These are phyloP conservation scores for Agelaius tricolor DNA, from an alignment of 2,113 vertebrate genomes.

Conservation along the genomic window DNA sequence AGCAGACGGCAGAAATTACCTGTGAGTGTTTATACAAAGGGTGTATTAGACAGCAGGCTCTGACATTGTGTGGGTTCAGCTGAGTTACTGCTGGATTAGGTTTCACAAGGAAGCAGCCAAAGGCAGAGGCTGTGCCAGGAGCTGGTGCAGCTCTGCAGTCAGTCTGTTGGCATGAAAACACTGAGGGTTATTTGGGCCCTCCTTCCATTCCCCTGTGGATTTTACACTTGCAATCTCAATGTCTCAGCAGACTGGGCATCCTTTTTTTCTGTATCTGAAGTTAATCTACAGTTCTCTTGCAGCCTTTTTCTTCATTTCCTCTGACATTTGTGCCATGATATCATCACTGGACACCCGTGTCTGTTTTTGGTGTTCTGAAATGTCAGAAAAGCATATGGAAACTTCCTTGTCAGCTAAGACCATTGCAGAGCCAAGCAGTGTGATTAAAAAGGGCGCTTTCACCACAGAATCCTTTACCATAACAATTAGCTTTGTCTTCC, in stretches of 20 bases:
- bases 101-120: neutral
- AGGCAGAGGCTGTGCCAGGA: neutral
- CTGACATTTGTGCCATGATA: neutral
- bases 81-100: neutral
- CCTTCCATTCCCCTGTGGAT: neutral
- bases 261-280: neutral
- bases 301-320: neutral
- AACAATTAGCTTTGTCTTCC: neutral
- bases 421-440: neutral
- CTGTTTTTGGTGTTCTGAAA: neutral
- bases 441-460: neutral
- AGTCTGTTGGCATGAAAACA: neutral
- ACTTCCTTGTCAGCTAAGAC: neutral
- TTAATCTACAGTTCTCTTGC: neutral
- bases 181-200: neutral
- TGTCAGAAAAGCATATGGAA: neutral
- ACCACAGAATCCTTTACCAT: neutral
- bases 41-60: neutral
- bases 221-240: accelerated
- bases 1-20: neutral
- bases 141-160: neutral
- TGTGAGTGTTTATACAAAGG: neutral
- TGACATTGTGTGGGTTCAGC: neutral
- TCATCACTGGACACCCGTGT: neutral
- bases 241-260: neutral